A percentile compares a stretch with the other conserved stretches of the same genome.
Conservation (phyloP, 1,140 invertebrate genomes). For the Polypedilum pembai region DNA sequence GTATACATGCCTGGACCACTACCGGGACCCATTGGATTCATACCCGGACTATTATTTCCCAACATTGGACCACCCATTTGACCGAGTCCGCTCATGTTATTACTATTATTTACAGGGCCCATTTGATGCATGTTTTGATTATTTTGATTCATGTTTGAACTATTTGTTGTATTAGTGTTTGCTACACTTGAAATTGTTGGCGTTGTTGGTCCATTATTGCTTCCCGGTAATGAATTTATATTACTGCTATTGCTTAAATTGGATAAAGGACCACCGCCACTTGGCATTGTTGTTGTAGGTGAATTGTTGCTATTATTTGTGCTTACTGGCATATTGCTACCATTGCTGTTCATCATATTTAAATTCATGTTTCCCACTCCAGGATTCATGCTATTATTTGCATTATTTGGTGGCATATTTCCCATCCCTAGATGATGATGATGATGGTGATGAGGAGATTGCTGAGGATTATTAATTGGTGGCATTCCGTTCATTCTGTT, state of each 20-base stretch:
- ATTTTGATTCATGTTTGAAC: slow-evolving; percentile 26
- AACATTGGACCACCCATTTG: slow-evolving; percentile 42
- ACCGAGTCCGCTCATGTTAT: slow-evolving; percentile 37
- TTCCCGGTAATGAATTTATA: background rate
- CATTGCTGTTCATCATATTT: slow-evolving; percentile 17
- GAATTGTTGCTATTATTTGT: background rate
- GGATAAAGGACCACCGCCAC: background rate
- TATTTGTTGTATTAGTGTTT: slow-evolving; percentile 7
- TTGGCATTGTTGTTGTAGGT: background rate
- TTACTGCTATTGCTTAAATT: slow-evolving; percentile 1
- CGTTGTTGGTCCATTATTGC: slow-evolving; percentile 25
- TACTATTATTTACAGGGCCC: background rate
- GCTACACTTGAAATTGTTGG: background rate
- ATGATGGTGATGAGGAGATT: slow-evolving; percentile 34
- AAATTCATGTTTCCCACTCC: background rate
- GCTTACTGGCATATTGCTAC: background rate
- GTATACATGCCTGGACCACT: slow-evolving; percentile 25
- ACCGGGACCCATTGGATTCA: no score
- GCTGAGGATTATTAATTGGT: background rate
- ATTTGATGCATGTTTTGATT: slow-evolving; percentile 1
- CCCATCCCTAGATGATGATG: slow-evolving; percentile 44
- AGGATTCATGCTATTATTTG: slow-evolving; percentile 9
- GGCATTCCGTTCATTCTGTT: slow-evolving; percentile 1
- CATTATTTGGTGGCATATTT: slow-evolving; percentile 39
- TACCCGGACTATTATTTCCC: slow-evolving; percentile 30